Evolutionary conservation across 2,888 invertebrate genomes (phyloP), one percentile per base, ranked within the genome.

Genomic region (Megaustenia siamemsis): DNA sequence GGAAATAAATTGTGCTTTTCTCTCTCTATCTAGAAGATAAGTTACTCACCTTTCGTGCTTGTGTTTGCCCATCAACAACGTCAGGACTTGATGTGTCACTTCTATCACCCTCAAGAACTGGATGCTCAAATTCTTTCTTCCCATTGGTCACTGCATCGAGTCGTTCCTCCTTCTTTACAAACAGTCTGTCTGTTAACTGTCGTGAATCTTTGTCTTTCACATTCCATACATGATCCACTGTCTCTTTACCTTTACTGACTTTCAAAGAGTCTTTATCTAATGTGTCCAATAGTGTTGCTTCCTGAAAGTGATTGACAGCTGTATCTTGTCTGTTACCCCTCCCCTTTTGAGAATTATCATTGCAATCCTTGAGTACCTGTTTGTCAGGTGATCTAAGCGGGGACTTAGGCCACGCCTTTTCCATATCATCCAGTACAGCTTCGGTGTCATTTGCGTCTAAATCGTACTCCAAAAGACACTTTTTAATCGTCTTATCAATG

Each of bases 401-500:
- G 0, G 73, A 68, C 60, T 73, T 56, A 1, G 82, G 82, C 82
- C 82, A 82, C 18, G 82, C 75, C 68, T 77, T 75, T 68, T 83
- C 76, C 83, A 83, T 76, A 45, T 83, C 83, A 28, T 83, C 76
- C 43, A 83, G 35, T 28, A 83, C 76, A 1, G 83, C 75, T 60
- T 83, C 83, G 0, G 76, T 76, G 68, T 83, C 83, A 38, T 83
- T 75, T 6, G 76, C 66, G 32, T 83, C 83, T 28, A 83, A 66
- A 32, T 83, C 83, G 35, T 76, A 83, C 68, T 83, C 83, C 68
- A 83, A 45, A 10, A 83, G 76, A 38, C 83, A 83, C 40, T 83
- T 83, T 40, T 83, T 83, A n/a, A 83, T 83, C 28, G 83, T 83
- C 49, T 68, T 83, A 38, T 83, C 83, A 45, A 83, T 83, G 38